Evolutionary conservation across 2,797 vertebrate genomes (phyloP), one percentile per base, ranked within the genome.

Genomic region (Tokudaia muenninki): DNA sequence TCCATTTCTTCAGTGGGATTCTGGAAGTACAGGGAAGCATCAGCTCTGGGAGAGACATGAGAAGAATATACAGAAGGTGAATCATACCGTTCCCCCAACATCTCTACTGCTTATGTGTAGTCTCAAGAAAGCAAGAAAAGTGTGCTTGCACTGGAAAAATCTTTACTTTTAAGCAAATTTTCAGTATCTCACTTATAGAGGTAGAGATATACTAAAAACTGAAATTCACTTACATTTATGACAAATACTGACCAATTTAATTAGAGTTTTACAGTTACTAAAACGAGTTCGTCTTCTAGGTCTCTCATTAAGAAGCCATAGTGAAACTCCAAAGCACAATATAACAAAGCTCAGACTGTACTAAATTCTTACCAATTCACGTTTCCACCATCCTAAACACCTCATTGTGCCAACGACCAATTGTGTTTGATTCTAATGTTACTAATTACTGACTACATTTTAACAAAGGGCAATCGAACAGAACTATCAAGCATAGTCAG

Each of bases 191-290:
- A 70, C 1, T 86, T n/a, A 72, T 3, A 63, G 63, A 82, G 17
- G 0, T 86, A 13, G 31, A 82, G 24, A 34, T 34, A 86, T 63
- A 89, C 34, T 92, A 91, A 63, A 57, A 59, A 74, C 13, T 86
- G 19, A 70, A 67, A 80, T 83, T 24, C 52, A 11, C 65, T 90
- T 89, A 72, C 26, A 50, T 79, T 87, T 63, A 50, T 89, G 34
- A 67, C n/a, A 91, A 80, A 63, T 77, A 87, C 79, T 91, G 17
- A 83, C 8, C 13, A 79, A 3, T 6, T 81, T 4, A 86, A 87
- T 95, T 89, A 94, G 24, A 78, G 70, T 87, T 67, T 77, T 82
- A 78, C 31, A 80, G 80, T 50, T 77, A 63, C 41, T 70, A 79
- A 70, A 94, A 2, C 78, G 78, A 82, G 7, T 91, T 81, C 47